Base-by-base conservation (phyloP, 2,113 vertebrate species). In the Oreocharis arfaki region DNA sequence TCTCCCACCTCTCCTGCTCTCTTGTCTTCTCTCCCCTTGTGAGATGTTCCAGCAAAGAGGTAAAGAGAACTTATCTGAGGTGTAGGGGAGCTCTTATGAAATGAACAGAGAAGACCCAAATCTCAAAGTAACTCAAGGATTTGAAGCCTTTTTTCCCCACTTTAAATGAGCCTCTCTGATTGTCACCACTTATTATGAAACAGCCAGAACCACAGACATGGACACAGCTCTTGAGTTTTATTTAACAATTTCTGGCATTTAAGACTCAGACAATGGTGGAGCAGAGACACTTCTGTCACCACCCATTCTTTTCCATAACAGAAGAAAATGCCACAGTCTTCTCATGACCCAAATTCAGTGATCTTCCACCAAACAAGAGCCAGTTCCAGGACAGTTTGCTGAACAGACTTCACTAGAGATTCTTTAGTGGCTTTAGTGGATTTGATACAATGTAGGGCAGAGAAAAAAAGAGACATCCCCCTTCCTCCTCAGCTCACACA, bases 211-310 rank as follows among this genome's bases (percentile, higher is more conserved):
- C 68, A 59, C 47, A 71, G 78, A 93, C 78, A 47, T 27, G 68
- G 73, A 95, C 67, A 50, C 28, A 49, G 32, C 63, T 67, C 32
- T 84, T 78, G 55, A 76, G 19, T 59, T 90, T 69, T 88, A 95
- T 89, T 91, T 73, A 90, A 93, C 88, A 93, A 21, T 16, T 74
- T 42, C 35, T 90, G 88, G 46, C 76, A 89, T 88, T 83, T 82
- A 67, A 73, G 32, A 74, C 65, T 90, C 68, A 67, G 37, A 89
- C 15, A 42, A 27, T 21, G 71, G 80, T 91, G 83, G 71, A 93
- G 18, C 87, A 78, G 68, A 84, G 70, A 88, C 63, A 47, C 3
- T 39, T 85, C 78, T 83, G 28, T 78, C n/a, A 74, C 30, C 50
- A 39, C 47, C 57, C 6, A 1, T 82, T 89, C 27, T 60, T 82